A percentile compares a stretch with the other conserved stretches of the same genome.
These are phyloP conservation scores for Drosophila atripex DNA, from an alignment of 2,888 invertebrate genomes.

Conservation along the genomic window DNA sequence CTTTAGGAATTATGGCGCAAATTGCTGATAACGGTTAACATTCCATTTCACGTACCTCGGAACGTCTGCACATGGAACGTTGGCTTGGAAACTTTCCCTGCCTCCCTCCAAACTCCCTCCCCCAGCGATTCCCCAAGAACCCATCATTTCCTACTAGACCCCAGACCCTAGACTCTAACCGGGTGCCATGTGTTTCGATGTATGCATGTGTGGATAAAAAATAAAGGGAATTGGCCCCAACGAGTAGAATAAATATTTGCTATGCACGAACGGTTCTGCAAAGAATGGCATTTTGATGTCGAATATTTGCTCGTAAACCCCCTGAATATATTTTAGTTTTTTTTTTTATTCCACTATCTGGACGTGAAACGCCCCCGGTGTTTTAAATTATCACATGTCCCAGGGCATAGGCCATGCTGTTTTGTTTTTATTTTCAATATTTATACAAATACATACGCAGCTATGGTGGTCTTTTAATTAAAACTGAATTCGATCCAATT, in stretches of 20 bases:
- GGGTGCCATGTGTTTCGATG: constrained; percentile 33
- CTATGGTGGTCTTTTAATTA: constrained; percentile 56
- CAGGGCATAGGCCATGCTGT: constrained; percentile 36
- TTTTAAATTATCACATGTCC: constrained; percentile 23
- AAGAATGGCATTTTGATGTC: constrained; percentile 61
- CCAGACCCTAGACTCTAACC: background rate
- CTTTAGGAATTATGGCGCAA: constrained; percentile 64
- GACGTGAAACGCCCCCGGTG: constrained; percentile 26
- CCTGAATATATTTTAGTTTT: constrained; percentile 5
- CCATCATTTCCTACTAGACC: background rate
- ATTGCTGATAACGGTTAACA: constrained; percentile 58
- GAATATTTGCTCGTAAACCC: constrained; percentile 48
- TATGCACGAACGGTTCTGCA: constrained; percentile 50
- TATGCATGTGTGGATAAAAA: background rate
- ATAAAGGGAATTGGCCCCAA: constrained; percentile 2
- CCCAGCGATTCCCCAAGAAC: background rate
- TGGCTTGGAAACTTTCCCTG: constrained; percentile 11
- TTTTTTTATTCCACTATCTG: background rate
- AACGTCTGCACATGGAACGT: constrained; percentile 4
- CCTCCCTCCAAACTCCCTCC: background rate
- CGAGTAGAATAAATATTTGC: constrained; percentile 44
- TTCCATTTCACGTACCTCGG: constrained; percentile 27
- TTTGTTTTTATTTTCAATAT: constrained; percentile 21
- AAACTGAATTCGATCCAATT: constrained; percentile 56
- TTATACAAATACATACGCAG: background rate